Evolutionary conservation across 1,140 invertebrate species (phyloP), one percentile per base, ranked within the genome.

Genomic region (Nomia melanderi): DNA sequence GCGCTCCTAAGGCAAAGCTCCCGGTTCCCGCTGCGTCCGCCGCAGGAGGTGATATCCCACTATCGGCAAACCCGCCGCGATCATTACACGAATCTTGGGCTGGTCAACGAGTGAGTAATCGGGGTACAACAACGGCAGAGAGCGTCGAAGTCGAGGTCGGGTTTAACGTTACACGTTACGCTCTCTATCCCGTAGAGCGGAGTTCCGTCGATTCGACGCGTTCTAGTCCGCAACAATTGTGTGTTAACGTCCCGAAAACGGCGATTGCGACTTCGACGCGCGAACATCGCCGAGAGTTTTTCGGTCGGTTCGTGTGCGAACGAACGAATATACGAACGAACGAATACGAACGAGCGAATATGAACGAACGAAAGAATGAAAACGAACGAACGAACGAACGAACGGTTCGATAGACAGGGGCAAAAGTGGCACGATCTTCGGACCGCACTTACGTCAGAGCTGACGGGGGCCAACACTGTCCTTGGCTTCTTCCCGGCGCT

Each of bases 381-480:
- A n/a, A n/a, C n/a, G n/a, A n/a, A n/a, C n/a, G n/a, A n/a, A n/a
- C n/a, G n/a, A n/a, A n/a, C n/a, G n/a, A n/a, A 17, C 41, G 53
- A 50, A 29, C 36, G 44, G 36, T 23, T 79, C 56, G 29, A 56
- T 12, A 80, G 96, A 85, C 96, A 97, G 91, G 97, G 97, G 23
- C 94, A 95, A 79, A 95, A 94, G 66, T 98, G 97, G 97, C 94
- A 95, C 44, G 93, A 94, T 65, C 92, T 98, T 14, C 93, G 97
- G 25, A 93, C 93, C 33, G 94, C 94, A 33, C 93, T 97, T 36
- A 97, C 97, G 5, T 94, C 95, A 2, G 94, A 95, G 84, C 92
- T 98, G 79, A 97, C 96, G 23, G 96, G 96, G 77, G 95, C 95
- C 0, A 94, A 94, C 79, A 96, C 96, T 0, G 95, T 98, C 85